Percentiles rank a stretch among this genome's conserved stretches.
Conservation (phyloP, 1,140 invertebrate species). For the Ceratitis capitata region DNA sequence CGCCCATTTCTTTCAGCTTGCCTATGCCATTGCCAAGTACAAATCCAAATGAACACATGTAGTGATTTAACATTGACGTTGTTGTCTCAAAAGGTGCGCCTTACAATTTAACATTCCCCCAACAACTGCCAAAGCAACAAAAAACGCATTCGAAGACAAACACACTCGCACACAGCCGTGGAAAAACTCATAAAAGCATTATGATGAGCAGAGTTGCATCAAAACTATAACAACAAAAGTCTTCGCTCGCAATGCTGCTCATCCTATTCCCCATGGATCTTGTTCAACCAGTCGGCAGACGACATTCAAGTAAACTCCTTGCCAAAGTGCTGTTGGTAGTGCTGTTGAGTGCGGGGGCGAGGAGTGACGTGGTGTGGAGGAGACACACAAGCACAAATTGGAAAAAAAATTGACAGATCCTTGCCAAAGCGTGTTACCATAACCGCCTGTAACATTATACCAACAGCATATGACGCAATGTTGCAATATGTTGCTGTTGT, state of each 20-base stretch:
- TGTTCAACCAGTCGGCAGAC: not conserved
- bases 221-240: too few relatives aligned
- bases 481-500: conserved; percentile 17
- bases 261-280: not conserved
- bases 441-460: conserved; percentile 51
- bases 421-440: conserved; percentile 30
- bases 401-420: too few relatives aligned
- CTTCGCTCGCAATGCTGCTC: not conserved
- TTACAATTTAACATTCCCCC: conserved; percentile 39
- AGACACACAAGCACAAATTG: too few relatives aligned
- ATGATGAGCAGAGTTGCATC: too few relatives aligned
- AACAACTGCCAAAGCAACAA: conserved; percentile 16
- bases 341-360: not conserved
- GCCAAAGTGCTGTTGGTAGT: not conserved
- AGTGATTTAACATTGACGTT: conserved; percentile 45
- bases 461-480: conserved; percentile 51
- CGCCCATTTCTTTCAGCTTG: not conserved
- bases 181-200: too few relatives aligned
- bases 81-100: conserved; percentile 44
- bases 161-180: not conserved
- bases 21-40: not conserved
- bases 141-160: not conserved
- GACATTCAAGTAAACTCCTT: not conserved
- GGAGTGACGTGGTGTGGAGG: not conserved
- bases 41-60: conserved; percentile 48